Evolutionary conservation across 2,888 invertebrate genomes (phyloP).

Genomic region (Agrochola lychnidis): DNA sequence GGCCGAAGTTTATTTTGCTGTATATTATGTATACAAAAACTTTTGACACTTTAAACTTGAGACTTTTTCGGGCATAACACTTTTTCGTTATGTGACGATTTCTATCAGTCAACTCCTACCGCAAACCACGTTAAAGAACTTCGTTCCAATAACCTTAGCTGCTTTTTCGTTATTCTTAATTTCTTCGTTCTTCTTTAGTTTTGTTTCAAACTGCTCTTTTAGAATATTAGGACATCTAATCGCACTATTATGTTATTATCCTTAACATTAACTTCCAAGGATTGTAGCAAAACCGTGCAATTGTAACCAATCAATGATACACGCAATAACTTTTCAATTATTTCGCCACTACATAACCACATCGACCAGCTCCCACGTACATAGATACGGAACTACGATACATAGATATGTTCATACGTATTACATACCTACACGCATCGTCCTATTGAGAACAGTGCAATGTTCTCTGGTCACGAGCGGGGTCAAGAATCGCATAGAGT

Average conservation of each 20-base stretch:
- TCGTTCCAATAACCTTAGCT: too few species aligned
- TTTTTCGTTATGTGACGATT: too few species aligned
- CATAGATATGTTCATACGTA: slow-evolving; percentile 30
- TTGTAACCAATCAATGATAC: slow-evolving; percentile 14
- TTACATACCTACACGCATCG: slow-evolving; percentile 64
- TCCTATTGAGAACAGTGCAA: slow-evolving; percentile 87
- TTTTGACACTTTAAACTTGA: too few species aligned
- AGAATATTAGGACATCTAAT: background rate
- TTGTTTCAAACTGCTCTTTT: background rate
- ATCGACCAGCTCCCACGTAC: slow-evolving; percentile 58
- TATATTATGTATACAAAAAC: too few species aligned
- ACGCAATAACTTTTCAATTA: slow-evolving; percentile 15
- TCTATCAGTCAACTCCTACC: too few species aligned
- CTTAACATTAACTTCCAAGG: slow-evolving; percentile 7
- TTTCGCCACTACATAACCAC: slow-evolving; percentile 17
- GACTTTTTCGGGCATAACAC: too few species aligned
- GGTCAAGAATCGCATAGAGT: slow-evolving; percentile 86
- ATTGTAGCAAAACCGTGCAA: slow-evolving; percentile 5
- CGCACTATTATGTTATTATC: background rate
- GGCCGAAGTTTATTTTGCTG: too few species aligned
- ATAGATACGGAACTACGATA: slow-evolving; percentile 64
- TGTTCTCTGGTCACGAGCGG: slow-evolving; percentile 87
- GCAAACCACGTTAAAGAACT: too few species aligned
- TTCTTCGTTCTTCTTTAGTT: background rate
- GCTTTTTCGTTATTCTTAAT: background rate